Base-by-base conservation (phyloP, 2,888 invertebrate species). In the Lasioglossum lativentre region DNA sequence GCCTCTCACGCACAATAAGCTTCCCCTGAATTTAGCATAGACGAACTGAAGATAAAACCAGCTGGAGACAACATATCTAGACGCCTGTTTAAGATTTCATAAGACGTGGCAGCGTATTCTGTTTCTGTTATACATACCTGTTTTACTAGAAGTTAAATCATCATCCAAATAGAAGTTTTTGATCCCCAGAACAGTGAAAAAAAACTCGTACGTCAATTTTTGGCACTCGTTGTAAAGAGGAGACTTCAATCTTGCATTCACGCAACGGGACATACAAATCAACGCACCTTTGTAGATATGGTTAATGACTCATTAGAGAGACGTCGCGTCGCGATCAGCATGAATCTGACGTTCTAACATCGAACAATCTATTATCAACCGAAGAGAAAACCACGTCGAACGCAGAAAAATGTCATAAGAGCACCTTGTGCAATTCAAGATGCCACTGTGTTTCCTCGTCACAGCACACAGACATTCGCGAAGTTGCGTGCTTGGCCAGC, bases 401-500 rank as follows among this genome's bases (percentile, higher is more conserved):
- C 52, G 34, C 42, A 66, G 63, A 74, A 72, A 80, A 19, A 71
- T n/a, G 27, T 38, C 34, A 45, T 52, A 73, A 66, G 63, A 40
- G 16, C 34, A 38, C 16, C 19, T 70, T 52, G 52, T 80, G 63
- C 68, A 45, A 85, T 80, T 56, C 70, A 59, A 73, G 76, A 19
- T 59, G 27, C 66, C 3, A 19, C 66, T 14, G 30, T 42, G 52
- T 56, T 77, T 77, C 66, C 75, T n/a, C 66, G 71, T 81, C 40
- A 23, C 52, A 34, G 47, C 72, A 68, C 72, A 73, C 68, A 52
- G 74, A 76, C 72, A 66, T 83, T 63, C 63, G 72, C 10, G 45
- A 30, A 66, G 45, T 86, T 81, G 78, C 80, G 75, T 86, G 84
- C 75, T 47, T 63, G n/a, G 73, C 79, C 59, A 30, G 52, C 38